Conservation (phyloP, 2,113 vertebrate genomes). For the Zingel zingel region DNA sequence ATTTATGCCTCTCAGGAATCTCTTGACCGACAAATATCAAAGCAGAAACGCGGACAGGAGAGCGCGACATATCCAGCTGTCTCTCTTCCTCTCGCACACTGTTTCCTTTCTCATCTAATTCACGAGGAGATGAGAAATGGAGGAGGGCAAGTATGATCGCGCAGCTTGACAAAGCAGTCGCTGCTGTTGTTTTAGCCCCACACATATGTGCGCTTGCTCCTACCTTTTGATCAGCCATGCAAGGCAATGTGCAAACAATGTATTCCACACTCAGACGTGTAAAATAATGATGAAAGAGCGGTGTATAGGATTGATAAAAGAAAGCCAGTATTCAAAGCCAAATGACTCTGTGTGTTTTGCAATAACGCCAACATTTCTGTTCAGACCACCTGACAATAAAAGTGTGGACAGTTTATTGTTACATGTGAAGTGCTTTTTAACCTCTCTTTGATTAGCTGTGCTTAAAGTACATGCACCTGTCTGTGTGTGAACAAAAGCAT, state of each 20-base stretch:
- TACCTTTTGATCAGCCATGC: conserved; percentile 61
- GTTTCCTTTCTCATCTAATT: conserved; percentile 41
- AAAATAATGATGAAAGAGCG: conserved; percentile 50
- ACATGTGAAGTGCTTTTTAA: background rate
- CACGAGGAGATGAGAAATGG: conserved; percentile 49
- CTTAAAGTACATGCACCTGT: conserved; percentile 3
- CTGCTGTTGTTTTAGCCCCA: conserved; percentile 49
- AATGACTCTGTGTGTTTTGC: conserved; percentile 9
- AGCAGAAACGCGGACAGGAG: conserved; percentile 43
- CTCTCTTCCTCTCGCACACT: conserved; percentile 11
- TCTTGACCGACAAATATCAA: conserved; percentile 43
- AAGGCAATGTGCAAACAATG: conserved; percentile 48
- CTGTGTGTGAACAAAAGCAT: conserved; percentile 21
- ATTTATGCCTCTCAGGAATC: background rate
- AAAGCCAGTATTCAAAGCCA: conserved; percentile 29
- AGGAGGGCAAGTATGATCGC: conserved; percentile 52
- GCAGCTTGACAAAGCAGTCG: conserved; percentile 56
- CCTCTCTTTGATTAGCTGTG: conserved; percentile 20
- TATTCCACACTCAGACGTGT: conserved; percentile 40
- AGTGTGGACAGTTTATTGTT: conserved; percentile 31
- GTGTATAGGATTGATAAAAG: conserved; percentile 36
- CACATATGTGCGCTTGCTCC: conserved; percentile 32
- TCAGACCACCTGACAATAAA: conserved; percentile 1
- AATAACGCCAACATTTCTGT: conserved; percentile 8
- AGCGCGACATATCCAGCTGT: conserved; percentile 10